Evolutionary conservation across 2,113 vertebrate species (phyloP).

Genomic region (Syngnathus floridae): DNA sequence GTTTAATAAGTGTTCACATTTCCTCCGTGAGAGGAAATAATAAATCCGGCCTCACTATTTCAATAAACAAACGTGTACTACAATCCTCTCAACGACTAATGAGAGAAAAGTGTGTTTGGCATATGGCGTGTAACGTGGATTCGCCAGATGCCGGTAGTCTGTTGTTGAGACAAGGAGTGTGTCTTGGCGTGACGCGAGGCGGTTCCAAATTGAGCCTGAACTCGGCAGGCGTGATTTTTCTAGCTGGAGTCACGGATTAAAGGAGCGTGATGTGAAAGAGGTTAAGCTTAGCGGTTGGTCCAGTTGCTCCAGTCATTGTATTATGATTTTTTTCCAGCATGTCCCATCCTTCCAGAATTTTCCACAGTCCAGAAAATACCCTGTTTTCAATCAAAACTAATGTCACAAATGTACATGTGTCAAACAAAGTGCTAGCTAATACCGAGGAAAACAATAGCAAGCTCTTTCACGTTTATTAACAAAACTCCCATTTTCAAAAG

Average conservation of each 20-base stretch:
- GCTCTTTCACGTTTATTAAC: not conserved
- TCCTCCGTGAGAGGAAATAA: constrained; percentile 62
- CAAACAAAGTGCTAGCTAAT: not conserved
- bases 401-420: not conserved
- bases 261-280: constrained; percentile 37
- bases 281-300: constrained; percentile 25
- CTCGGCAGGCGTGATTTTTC: constrained; percentile 47
- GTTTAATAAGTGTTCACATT: constrained; percentile 63
- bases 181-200: constrained; percentile 42
- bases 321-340: too few species aligned
- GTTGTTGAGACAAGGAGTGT: constrained; percentile 42
- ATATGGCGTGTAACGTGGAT: constrained; percentile 46
- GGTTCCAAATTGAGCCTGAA: constrained; percentile 54
- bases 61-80: constrained; percentile 64
- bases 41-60: constrained; percentile 59
- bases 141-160: constrained; percentile 53
- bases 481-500: constrained; percentile 7
- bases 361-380: too few species aligned
- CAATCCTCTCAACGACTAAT: constrained; percentile 53
- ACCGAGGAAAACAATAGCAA: not conserved
- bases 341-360: too few species aligned
- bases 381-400: too few species aligned
- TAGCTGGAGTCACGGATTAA: constrained; percentile 37
- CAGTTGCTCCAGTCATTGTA: constrained; percentile 30
- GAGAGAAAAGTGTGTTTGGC: constrained; percentile 62